A percentile compares a stretch with the other conserved stretches of the same genome.
Evolutionary conservation across 2,888 invertebrate species (phyloP).

Genomic region (Drosophila mimetica): DNA sequence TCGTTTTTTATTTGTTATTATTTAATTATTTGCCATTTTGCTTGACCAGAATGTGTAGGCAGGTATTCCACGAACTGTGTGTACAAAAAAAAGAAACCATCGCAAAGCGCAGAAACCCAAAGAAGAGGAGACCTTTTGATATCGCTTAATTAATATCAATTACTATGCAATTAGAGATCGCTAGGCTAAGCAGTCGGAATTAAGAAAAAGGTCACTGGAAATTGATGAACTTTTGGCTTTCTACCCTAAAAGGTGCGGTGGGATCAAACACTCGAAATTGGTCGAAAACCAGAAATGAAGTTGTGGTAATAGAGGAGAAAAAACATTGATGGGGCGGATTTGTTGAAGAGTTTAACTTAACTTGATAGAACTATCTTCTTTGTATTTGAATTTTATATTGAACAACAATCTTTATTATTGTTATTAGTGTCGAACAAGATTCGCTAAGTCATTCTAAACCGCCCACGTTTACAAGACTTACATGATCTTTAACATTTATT

Average conservation of each 20-base stretch:
- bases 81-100: background rate
- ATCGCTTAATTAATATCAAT: constrained; percentile 73
- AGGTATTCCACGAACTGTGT: constrained; percentile 17
- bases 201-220: constrained; percentile 55
- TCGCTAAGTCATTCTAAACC: constrained; percentile 27
- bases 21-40: constrained; percentile 43
- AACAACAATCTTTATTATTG: background rate
- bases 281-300: background rate
- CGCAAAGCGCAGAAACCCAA: constrained; percentile 5
- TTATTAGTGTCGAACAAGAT: background rate
- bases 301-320: background rate
- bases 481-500: background rate
- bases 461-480: constrained; percentile 5
- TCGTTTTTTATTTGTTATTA: constrained; percentile 37
- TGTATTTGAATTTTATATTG: too few species aligned
- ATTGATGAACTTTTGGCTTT: constrained; percentile 60
- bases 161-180: constrained; percentile 72
- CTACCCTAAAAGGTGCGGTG: constrained; percentile 26
- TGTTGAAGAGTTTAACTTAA: background rate
- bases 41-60: constrained; percentile 38
- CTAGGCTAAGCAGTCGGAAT: constrained; percentile 25
- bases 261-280: constrained; percentile 10
- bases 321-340: constrained; percentile 11
- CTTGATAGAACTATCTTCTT: background rate
- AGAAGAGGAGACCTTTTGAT: constrained; percentile 56